Base-by-base conservation (phyloP, 1,140 invertebrate genomes). In the Scaptodrosophila lebanonensis region DNA sequence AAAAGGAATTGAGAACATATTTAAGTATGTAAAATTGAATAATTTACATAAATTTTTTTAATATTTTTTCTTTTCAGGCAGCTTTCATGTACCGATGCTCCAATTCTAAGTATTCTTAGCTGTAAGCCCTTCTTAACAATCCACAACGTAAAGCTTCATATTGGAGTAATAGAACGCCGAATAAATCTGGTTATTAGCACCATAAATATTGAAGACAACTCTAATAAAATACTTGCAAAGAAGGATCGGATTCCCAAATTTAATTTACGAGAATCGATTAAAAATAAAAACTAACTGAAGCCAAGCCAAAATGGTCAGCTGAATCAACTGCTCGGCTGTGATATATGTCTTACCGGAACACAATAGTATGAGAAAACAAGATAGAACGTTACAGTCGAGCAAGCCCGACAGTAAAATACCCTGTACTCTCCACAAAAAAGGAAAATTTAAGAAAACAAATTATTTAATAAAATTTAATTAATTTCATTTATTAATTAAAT, bases 141-240 rank as follows among this genome's bases (percentile, higher is more conserved):
- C 39, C 90, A 91, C 50, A 94, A 94, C 83, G 92, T 93, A 0
- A 91, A 92, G 70, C 88, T 94, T 1, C 93, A 93, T 72, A 89
- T 94, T 64, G 92, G 92, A 29, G 90, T 93, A 1, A 90, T 94
- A 38, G 92, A 94, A 57, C 91, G 91, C 68, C 86, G 85, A 4
- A 88, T 89, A 5, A 88, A 86, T 35, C 85, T 90, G n/a, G 88
- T 89, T 84, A 87, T 91, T 30, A 86, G 87, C 57, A 87, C 88
- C 57, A 75, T 90, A 30, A 88, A 90, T 47, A 90, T 88, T 67
- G 69, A 87, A 12, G 89, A 90, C 39, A 86, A 70, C 25, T 72
- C 75, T 0, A 76, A 79, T 2, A 89, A 87, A 35, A 87, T 86
- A 32, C 43, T 87, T 43, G 83, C 75, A 16, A 66, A 72, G 39